Evolutionary conservation across 2,797 vertebrate species (phyloP), one percentile per base, ranked within the genome.

Genomic region (Acrossocheilus fasciatus): DNA sequence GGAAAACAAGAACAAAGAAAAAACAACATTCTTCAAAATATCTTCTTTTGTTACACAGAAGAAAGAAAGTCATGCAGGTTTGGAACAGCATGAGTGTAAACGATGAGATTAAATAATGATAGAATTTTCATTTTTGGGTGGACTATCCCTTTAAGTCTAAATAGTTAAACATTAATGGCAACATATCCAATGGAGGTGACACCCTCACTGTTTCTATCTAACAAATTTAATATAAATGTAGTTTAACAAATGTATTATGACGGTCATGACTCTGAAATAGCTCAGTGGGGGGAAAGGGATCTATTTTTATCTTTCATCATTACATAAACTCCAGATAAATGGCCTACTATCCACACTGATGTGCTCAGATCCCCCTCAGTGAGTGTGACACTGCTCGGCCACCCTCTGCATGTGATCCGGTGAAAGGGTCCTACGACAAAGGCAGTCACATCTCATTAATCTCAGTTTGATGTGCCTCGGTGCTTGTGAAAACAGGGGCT

Each of bases 401-500:
- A 87, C 72, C 59, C 81, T 81, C 62, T 77, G 78, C 68, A 12
- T 77, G 78, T 88, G 81, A 89, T 82, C 74, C 18, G 64, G 47
- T 64, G 17, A 68, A 86, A 54, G 81, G 84, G 84, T 87, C 87
- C 78, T 91, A 74, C 87, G 91, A 95, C 92, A 94, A 93, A 92
- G 86, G 83, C 80, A 66, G 90, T 94, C 94, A 91, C 78, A 92
- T 92, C 85, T 89, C 79, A 92, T 94, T 91, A 91, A 87, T 90
- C 88, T 70, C 85, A 89, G 82, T 68, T 52, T 88, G 87, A 85
- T 88, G 90, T 39, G 91, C 91, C 82, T 94, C 93, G 59, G 70
- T 89, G 90, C 89, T 74, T 89, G 87, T 88, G 87, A 92, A 91
- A 89, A 90, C 62, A 54, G 66, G n/a, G 83, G 59, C 74, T 36